These are phyloP conservation scores for Micrastur ruficollis DNA, from an alignment of 2,797 vertebrate genomes.

Conservation along the genomic window DNA sequence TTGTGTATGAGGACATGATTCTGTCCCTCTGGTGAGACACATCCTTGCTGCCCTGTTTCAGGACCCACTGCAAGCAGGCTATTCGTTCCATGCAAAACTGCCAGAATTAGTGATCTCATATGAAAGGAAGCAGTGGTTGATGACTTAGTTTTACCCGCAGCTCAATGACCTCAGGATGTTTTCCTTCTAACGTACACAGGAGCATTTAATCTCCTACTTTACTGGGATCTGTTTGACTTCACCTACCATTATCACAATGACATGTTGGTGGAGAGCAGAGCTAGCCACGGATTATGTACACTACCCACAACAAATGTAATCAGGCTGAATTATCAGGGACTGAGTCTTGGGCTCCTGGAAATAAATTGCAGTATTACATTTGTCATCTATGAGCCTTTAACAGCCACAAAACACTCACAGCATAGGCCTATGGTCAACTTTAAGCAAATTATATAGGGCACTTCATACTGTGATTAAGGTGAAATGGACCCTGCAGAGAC, in stretches of 20 bases:
- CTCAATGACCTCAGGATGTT: background rate
- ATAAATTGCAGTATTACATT: constrained; percentile 28
- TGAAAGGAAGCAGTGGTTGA: background rate
- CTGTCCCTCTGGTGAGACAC: background rate
- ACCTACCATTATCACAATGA: constrained; percentile 28
- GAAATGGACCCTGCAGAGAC: background rate
- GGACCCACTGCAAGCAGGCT: background rate
- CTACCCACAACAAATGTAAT: background rate
- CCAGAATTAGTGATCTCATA: background rate
- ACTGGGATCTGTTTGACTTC: constrained; percentile 28
- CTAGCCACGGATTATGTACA: background rate
- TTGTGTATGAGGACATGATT: background rate
- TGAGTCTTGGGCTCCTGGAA: background rate
- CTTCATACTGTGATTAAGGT: background rate
- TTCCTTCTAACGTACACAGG: background rate
- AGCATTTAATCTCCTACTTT: constrained; percentile 7
- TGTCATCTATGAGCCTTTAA: constrained; percentile 33
- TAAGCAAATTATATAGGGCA: constrained; percentile 4
- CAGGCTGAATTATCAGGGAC: constrained; percentile 11
- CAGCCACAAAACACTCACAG: constrained; percentile 3
- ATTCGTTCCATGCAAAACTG: background rate
- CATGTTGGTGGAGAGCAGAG: background rate
- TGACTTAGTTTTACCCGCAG: constrained; percentile 1
- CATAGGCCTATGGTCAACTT: background rate
- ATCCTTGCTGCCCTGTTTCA: background rate